Evolutionary conservation across 2,113 vertebrate species (phyloP).

Genomic region (Rhombomys opimus): DNA sequence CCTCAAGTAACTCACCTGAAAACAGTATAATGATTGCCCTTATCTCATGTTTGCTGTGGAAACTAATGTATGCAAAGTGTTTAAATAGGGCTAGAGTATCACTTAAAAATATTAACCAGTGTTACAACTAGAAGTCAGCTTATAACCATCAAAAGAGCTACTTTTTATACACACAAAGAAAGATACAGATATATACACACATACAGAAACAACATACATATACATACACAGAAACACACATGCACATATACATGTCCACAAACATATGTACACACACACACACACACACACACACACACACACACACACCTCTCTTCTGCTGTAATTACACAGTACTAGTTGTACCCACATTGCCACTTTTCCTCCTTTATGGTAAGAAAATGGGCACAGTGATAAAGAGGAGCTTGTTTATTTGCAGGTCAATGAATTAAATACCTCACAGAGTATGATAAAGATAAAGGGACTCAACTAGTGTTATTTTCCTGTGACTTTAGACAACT

Average conservation of each 20-base stretch:
- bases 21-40: neutral
- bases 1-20: slow-evolving; percentile 27
- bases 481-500: slow-evolving; percentile 86
- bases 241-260: fast-evolving
- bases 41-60: neutral
- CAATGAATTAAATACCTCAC: slow-evolving; percentile 31
- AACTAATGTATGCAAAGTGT: slow-evolving; percentile 53
- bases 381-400: neutral
- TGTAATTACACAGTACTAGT: neutral
- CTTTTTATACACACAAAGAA: neutral
- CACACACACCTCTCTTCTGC: neutral
- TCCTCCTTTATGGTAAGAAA: neutral
- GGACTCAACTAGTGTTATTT: slow-evolving; percentile 5
- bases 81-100: neutral
- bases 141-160: neutral
- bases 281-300: neutral
- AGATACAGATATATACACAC: neutral
- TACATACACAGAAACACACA: fast-evolving
- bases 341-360: fast-evolving
- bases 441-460: neutral
- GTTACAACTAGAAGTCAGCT: neutral
- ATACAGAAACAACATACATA: neutral
- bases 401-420: neutral
- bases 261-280: neutral
- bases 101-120: neutral